phyloP scores from a whole-genome alignment of 2,888 invertebrate species.

The Agrotis segetum region DNA sequence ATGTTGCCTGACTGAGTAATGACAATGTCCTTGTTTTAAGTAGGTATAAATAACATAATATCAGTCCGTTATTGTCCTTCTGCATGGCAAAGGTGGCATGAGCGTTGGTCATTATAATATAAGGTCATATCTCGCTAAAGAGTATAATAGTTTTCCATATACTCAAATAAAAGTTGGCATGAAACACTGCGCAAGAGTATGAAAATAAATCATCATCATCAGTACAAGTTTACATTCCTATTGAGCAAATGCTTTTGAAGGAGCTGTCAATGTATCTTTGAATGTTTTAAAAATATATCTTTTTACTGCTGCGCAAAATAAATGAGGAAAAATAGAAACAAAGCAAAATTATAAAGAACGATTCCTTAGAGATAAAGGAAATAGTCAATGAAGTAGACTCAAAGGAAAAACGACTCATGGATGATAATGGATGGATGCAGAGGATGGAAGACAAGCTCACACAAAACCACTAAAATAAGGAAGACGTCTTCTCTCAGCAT shows the following conservation, averaged over 20 bases:
- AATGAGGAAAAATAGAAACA: background rate
- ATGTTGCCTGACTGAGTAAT: conserved; percentile 30
- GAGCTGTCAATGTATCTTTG: background rate
- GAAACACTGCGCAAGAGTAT: background rate
- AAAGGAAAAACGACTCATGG: background rate
- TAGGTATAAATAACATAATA: background rate
- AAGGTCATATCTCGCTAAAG: background rate
- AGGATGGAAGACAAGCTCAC: too few relatives aligned
- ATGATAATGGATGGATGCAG: background rate
- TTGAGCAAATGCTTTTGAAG: background rate
- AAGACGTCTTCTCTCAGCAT: too few relatives aligned
- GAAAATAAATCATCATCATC: background rate
- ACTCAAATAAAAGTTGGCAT: conserved; percentile 16
- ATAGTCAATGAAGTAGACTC: background rate
- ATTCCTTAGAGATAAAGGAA: background rate
- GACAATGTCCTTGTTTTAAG: conserved; percentile 49
- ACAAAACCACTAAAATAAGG: too few relatives aligned
- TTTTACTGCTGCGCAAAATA: background rate
- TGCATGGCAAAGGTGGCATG: background rate
- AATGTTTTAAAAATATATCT: background rate
- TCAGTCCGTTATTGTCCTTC: background rate
- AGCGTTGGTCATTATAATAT: background rate
- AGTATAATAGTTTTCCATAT: conserved; percentile 3
- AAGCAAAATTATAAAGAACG: background rate
- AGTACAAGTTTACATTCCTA: background rate